A percentile compares a stretch with the other conserved stretches of the same genome.
phyloP scores from a whole-genome alignment of 2,113 vertebrate genomes.

The Murina feae region DNA sequence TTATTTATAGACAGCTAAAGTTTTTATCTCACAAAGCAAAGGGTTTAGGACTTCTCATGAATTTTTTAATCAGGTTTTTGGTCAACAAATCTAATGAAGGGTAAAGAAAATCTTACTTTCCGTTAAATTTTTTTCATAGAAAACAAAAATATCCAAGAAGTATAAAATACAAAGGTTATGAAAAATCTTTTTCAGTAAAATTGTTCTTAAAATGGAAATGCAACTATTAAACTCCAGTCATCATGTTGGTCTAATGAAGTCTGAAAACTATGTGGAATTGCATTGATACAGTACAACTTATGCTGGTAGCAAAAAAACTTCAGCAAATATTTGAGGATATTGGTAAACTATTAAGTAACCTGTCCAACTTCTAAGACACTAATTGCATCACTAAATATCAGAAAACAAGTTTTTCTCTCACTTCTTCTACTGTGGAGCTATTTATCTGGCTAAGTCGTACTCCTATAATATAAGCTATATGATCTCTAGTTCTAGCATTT shows the following conservation, averaged over 20 bases:
- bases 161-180: neutral
- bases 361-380: neutral
- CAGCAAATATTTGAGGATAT: neutral
- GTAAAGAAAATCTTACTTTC: neutral
- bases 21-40: neutral
- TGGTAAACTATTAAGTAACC: neutral
- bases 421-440: neutral
- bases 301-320: neutral
- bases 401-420: neutral
- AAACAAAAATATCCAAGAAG: neutral
- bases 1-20: neutral
- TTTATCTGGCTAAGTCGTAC: neutral
- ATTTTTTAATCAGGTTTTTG: neutral
- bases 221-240: neutral
- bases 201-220: neutral
- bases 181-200: neutral
- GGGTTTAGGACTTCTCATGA: neutral
- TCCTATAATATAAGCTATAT: neutral
- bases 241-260: neutral
- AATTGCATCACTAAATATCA: neutral
- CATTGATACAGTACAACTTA: neutral
- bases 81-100: neutral
- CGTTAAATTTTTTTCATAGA: neutral
- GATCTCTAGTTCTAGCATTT: neutral
- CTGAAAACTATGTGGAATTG: neutral